Evolutionary conservation across 37 sponge, comb jelly and placozoan species (phyloP).

Genomic region (Spongia lamella): DNA sequence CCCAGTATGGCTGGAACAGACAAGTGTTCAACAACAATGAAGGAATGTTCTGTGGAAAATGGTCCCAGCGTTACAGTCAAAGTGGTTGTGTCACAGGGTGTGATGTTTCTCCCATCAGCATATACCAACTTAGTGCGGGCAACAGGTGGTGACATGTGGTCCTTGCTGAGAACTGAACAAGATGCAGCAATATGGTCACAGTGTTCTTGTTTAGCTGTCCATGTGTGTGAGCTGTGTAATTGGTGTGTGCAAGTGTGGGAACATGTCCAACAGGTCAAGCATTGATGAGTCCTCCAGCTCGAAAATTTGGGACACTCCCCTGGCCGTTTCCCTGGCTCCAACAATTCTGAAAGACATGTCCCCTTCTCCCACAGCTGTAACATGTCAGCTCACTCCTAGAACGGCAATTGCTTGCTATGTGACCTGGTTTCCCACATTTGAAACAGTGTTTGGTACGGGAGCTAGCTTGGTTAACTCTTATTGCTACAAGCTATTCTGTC

Average conservation of each 20-base stretch:
- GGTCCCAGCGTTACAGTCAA: no score
- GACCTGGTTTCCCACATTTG: neutral
- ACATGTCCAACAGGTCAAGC: neutral
- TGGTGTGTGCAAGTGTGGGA: neutral
- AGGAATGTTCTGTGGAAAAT: no score
- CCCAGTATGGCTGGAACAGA: no score
- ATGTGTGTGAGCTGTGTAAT: neutral
- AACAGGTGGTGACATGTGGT: neutral
- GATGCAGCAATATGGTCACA: neutral
- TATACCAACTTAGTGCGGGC: neutral
- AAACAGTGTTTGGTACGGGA: neutral
- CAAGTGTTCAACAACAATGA: no score
- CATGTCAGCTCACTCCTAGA: neutral
- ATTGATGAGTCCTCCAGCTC: no score
- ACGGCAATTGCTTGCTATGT: slow-evolving; percentile 3
- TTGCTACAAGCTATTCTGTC: neutral
- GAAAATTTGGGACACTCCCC: no score
- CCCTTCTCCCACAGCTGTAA: neutral
- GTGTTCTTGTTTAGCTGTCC: neutral
- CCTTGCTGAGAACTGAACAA: slow-evolving; percentile 1
- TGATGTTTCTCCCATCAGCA: slow-evolving; percentile 1
- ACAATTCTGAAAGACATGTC: slow-evolving; percentile 1
- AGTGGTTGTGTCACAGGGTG: no score
- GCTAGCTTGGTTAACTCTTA: neutral
- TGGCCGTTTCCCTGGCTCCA: neutral